These are phyloP conservation scores for Tautogolabrus adspersus DNA, from an alignment of 2,113 vertebrate genomes.

Conservation along the genomic window DNA sequence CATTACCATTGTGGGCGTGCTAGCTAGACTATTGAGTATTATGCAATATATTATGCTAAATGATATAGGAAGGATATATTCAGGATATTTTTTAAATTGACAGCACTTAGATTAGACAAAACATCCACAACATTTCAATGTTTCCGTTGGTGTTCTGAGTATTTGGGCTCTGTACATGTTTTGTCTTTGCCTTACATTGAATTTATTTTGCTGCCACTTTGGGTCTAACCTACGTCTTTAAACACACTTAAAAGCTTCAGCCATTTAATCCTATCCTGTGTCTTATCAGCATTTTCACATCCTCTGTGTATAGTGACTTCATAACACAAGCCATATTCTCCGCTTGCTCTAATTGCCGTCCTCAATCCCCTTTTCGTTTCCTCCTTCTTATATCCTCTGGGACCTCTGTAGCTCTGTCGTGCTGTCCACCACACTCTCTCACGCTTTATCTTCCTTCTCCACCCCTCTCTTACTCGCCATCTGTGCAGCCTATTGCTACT, in stretches of 20 bases:
- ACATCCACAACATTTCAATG: too few relatives aligned
- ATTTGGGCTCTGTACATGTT: too few relatives aligned
- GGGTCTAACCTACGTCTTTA: conserved; percentile 2
- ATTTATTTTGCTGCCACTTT: background rate
- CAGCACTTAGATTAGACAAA: too few relatives aligned
- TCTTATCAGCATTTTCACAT: conserved; percentile 59
- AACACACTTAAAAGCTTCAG: conserved; percentile 17
- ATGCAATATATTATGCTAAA: too few relatives aligned
- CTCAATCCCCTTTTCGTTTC: conserved; percentile 12
- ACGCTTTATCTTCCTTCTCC: conserved; percentile 30
- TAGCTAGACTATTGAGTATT: too few relatives aligned
- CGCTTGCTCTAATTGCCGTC: conserved; percentile 11
- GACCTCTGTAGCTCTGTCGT: conserved; percentile 31
- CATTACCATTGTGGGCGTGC: too few relatives aligned
- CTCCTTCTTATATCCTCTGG: conserved; percentile 31
- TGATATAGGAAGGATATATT: too few relatives aligned
- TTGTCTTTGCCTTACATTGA: too few relatives aligned
- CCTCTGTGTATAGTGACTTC: conserved; percentile 40
- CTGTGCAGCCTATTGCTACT: conserved; percentile 25
- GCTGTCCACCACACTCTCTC: conserved; percentile 37
- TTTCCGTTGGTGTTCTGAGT: too few relatives aligned
- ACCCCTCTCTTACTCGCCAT: conserved; percentile 27
- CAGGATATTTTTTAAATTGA: too few relatives aligned
- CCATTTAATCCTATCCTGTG: conserved; percentile 28
- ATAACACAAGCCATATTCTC: conserved; percentile 40